Base-by-base conservation (phyloP, 2,113 vertebrate genomes). In the Turnix velox region DNA sequence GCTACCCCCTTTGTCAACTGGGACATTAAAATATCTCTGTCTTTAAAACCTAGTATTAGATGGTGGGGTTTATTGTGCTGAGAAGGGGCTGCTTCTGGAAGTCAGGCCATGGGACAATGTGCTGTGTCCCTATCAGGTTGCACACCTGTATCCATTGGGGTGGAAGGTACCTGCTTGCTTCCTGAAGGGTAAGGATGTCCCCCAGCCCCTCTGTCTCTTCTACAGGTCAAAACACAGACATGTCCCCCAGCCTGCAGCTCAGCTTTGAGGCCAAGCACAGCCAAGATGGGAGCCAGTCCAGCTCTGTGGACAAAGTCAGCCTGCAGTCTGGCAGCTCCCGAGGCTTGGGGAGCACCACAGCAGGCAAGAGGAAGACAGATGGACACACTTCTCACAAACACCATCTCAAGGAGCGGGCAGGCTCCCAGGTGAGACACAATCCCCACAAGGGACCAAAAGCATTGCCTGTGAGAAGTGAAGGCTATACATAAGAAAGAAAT, bases 231-330 rank as follows among this genome's bases (percentile, higher is more conserved):
- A 72, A 23, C 0, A 1, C 83, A 45, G 84, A 92, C 25, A 2
- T 3, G 4, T 62, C 18, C 39, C 9, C 69, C 15, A 68, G 46
- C 43, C 24, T 28, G 12, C 84, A 79, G 58, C 80, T 96, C 19
- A 87, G 94, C 33, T 9, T 43, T 2, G 97, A 98, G 79, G 93
- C 93, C 91, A 98, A 96, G 49, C 77, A 82, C 42, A 95, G 87
- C 18, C 95, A 97, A 0, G 97, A 96, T 7, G 48, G 33, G 30
- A 90, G 66, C 33, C 97, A 88, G 31, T 55, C 63, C 9, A 78
- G 51, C 28, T 90, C 88, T 0, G 96, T 90, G 9, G 28, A 55
- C 12, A 95, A 89, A 59, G 28, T 9, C 25, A 83, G 35, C 17
- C 58, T 49, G 6, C 75, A 57, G 4, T 94, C 97, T 7, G 1